phyloP scores from a whole-genome alignment of 2,797 vertebrate genomes.

The Manis crassicaudata region DNA sequence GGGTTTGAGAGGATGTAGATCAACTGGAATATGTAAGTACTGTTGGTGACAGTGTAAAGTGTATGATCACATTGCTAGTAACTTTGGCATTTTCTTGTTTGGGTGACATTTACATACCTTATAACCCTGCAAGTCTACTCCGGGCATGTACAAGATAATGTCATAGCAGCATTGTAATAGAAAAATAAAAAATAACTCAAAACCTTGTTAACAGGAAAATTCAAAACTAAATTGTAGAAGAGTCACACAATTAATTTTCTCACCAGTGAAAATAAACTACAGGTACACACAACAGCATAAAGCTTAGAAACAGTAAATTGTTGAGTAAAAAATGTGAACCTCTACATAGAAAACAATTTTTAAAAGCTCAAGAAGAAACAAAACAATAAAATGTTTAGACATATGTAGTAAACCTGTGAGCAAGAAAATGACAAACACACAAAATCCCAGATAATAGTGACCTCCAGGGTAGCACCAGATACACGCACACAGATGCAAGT shows the following conservation, averaged over 20 bases:
- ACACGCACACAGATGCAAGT: background rate
- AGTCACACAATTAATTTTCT: background rate
- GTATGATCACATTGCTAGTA: background rate
- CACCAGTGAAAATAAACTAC: background rate
- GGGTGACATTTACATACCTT: background rate
- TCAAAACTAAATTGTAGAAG: background rate
- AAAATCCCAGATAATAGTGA: background rate
- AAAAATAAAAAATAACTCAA: background rate
- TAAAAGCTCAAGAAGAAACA: background rate
- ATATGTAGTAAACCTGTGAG: background rate
- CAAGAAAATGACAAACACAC: background rate
- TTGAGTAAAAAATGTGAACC: background rate
- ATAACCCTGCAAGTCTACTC: background rate
- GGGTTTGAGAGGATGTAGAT: background rate
- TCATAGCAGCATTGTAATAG: background rate
- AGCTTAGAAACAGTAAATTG: background rate
- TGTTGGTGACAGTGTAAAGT: background rate
- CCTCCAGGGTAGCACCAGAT: background rate
- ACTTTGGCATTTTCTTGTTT: background rate
- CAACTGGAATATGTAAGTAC: accelerated
- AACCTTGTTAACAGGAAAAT: background rate
- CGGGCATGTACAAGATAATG: background rate
- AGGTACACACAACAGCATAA: background rate
- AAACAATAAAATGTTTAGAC: background rate
- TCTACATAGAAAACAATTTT: background rate